phyloP scores from a whole-genome alignment of 2,113 vertebrate species.

The Ardeotis arabs region DNA sequence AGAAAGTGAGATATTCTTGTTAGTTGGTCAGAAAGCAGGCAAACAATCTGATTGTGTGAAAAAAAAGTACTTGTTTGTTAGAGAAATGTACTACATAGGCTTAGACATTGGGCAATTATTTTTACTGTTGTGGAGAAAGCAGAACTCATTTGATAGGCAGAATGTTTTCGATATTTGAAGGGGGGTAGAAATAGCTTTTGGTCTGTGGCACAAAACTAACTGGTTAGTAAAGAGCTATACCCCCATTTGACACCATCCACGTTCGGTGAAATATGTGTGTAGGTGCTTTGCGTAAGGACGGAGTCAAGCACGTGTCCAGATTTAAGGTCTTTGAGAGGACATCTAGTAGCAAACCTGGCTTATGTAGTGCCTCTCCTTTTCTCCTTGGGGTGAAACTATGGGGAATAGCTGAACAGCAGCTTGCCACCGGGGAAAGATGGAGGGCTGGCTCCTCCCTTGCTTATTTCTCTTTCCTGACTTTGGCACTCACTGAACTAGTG shows the following conservation, averaged over 20 bases:
- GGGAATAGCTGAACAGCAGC: background rate
- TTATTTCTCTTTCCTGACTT: background rate
- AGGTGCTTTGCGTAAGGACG: background rate
- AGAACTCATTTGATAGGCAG: background rate
- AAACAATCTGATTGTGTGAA: background rate
- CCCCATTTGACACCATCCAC: background rate
- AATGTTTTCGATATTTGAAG: background rate
- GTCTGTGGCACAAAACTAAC: background rate
- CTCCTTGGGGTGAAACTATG: background rate
- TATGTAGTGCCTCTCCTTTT: background rate
- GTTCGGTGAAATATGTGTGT: background rate
- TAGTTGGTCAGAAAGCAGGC: constrained; percentile 7
- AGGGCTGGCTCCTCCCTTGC: background rate
- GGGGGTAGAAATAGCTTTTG: background rate
- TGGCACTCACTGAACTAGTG: background rate
- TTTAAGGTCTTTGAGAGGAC: background rate
- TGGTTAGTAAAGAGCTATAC: background rate
- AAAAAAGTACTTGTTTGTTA: background rate
- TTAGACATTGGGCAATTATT: background rate
- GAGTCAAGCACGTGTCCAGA: background rate
- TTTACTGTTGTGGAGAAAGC: background rate
- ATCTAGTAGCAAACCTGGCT: background rate
- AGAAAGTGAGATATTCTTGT: constrained; percentile 37
- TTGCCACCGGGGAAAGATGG: background rate
- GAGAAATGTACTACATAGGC: background rate